These are phyloP conservation scores for Eira barbara DNA, from an alignment of 2,113 vertebrate species.

Conservation along the genomic window DNA sequence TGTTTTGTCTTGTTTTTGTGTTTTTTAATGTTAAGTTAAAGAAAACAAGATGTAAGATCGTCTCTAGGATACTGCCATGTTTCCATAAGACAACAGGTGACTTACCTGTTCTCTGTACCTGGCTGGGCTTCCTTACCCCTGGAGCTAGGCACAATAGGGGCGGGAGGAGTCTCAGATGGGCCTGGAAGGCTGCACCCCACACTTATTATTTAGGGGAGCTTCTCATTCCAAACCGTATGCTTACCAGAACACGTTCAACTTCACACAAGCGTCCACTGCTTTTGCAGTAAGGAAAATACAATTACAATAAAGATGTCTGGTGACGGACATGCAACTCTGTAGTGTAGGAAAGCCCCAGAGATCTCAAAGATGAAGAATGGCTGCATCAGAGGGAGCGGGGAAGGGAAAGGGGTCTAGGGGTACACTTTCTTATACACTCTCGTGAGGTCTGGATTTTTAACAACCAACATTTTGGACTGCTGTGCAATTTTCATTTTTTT, in stretches of 20 bases:
- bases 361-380: not conserved
- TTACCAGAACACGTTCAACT: not conserved
- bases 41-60: not conserved
- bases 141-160: accelerated
- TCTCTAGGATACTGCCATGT: not conserved
- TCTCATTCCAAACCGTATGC: not conserved
- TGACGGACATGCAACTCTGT: not conserved
- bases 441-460: not conserved
- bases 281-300: not conserved
- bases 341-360: not conserved
- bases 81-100: not conserved
- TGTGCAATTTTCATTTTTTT: not conserved
- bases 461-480: not conserved
- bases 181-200: not conserved
- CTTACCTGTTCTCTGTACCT: not conserved
- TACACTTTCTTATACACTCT: not conserved
- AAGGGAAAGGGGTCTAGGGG: not conserved
- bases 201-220: no score
- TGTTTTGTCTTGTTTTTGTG: no score
- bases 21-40: not conserved
- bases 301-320: not conserved
- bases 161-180: no score
- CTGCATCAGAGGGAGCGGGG: not conserved
- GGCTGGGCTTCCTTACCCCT: not conserved
- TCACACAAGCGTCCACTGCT: not conserved